phyloP scores from a whole-genome alignment of 1,140 invertebrate species.

The Agraylea sexmaculata region DNA sequence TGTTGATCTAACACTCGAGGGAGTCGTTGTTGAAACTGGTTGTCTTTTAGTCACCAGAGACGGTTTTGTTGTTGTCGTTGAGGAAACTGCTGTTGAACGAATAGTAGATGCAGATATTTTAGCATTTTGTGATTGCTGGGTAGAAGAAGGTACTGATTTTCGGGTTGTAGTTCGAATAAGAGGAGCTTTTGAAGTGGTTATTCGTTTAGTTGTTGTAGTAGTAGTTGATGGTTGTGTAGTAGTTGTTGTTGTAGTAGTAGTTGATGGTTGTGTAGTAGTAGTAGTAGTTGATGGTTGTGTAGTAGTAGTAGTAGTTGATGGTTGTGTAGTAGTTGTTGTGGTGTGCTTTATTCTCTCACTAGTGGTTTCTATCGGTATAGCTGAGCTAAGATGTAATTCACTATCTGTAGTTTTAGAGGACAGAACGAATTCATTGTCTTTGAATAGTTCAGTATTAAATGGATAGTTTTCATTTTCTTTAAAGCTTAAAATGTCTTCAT shows the following conservation, averaged over 20 bases:
- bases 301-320: slow-evolving; percentile 3
- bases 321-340: slow-evolving; percentile 5
- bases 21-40: background rate
- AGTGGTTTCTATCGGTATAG: background rate
- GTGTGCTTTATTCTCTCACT: slow-evolving; percentile 1
- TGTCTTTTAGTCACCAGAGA: background rate
- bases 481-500: too few relatives aligned
- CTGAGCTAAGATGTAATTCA: too few relatives aligned
- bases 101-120: too few relatives aligned
- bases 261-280: slow-evolving; percentile 21
- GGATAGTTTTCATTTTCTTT: too few relatives aligned
- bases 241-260: slow-evolving; percentile 14
- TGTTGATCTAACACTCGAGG: background rate
- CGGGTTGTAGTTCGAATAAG: too few relatives aligned
- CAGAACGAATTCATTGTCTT: too few relatives aligned
- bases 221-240: slow-evolving; percentile 7
- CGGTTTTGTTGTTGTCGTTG: background rate
- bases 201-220: slow-evolving; percentile 14
- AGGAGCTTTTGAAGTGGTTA: slow-evolving; percentile 20
- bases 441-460: too few relatives aligned
- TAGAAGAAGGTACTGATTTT: too few relatives aligned
- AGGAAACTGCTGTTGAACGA: too few relatives aligned
- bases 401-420: too few relatives aligned
- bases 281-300: slow-evolving; percentile 13
- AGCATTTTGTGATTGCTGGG: too few relatives aligned